phyloP scores from a whole-genome alignment of 1,140 invertebrate species.

The Pemphigus obesinymphae region DNA sequence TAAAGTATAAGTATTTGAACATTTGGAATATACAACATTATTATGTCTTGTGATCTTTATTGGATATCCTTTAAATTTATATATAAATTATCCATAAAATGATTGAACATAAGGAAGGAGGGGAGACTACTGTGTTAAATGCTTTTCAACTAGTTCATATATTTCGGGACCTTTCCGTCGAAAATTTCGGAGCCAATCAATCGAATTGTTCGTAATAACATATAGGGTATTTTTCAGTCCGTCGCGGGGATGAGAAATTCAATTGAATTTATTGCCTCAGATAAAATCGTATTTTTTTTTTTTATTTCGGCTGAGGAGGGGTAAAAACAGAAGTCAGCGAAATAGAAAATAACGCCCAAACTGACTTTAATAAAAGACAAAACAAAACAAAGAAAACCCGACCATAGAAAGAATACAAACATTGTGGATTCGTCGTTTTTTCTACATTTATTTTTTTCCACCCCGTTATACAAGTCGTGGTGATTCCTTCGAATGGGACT shows the following conservation, averaged over 20 bases:
- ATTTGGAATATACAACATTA: no score
- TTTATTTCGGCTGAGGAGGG: background rate
- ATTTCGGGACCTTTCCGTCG: background rate
- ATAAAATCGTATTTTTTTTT: background rate
- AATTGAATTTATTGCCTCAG: background rate
- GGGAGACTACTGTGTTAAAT: background rate
- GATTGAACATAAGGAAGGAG: no score
- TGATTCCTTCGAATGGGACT: background rate
- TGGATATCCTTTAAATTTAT: no score
- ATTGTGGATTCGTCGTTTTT: background rate
- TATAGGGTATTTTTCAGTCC: background rate
- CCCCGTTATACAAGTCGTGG: background rate
- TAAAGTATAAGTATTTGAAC: no score
- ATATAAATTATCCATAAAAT: no score
- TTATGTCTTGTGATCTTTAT: no score
- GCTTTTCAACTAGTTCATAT: background rate
- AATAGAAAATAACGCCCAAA: slow-evolving; percentile 26
- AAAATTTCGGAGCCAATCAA: background rate
- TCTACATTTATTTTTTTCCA: background rate
- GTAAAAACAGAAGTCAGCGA: slow-evolving; percentile 16
- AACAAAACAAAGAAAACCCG: background rate
- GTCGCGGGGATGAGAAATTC: background rate
- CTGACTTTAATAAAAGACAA: slow-evolving; percentile 21
- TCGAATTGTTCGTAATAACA: background rate
- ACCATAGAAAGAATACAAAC: background rate